Conservation (phyloP, 1,140 invertebrate genomes). For the Brachystomella parvula region DNA sequence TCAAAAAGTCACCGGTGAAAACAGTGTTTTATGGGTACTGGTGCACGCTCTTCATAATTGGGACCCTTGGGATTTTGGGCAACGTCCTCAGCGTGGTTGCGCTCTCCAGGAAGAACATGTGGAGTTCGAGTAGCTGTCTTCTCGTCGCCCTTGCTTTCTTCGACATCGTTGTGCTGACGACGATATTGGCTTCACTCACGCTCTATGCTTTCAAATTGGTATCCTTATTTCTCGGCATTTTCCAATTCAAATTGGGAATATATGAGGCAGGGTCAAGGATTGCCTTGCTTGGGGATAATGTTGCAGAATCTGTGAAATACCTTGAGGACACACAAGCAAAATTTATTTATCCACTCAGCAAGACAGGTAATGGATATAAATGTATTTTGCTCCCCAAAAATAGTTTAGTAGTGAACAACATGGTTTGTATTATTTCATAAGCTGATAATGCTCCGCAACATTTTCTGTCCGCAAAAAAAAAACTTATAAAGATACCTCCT, state of each 20-base stretch:
- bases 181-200: background rate
- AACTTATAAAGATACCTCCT: too few relatives aligned
- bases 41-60: background rate
- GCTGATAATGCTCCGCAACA: background rate
- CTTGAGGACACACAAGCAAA: background rate
- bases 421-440: too few relatives aligned
- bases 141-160: background rate
- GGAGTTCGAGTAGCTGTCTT: constrained; percentile 3
- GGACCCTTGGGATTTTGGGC: background rate
- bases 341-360: background rate
- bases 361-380: too few relatives aligned
- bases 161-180: background rate
- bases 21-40: background rate
- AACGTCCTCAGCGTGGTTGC: background rate
- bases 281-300: background rate
- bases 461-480: too few relatives aligned
- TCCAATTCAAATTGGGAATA: background rate
- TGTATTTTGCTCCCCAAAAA: too few relatives aligned
- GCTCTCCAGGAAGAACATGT: background rate
- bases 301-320: background rate
- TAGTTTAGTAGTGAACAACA: too few relatives aligned
- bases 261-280: background rate
- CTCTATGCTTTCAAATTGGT: background rate
- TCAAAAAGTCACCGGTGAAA: background rate
- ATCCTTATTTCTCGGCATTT: background rate